Evolutionary conservation across 2,797 vertebrate species (phyloP), one percentile per base, ranked within the genome.

Genomic region (Sebastes minor): DNA sequence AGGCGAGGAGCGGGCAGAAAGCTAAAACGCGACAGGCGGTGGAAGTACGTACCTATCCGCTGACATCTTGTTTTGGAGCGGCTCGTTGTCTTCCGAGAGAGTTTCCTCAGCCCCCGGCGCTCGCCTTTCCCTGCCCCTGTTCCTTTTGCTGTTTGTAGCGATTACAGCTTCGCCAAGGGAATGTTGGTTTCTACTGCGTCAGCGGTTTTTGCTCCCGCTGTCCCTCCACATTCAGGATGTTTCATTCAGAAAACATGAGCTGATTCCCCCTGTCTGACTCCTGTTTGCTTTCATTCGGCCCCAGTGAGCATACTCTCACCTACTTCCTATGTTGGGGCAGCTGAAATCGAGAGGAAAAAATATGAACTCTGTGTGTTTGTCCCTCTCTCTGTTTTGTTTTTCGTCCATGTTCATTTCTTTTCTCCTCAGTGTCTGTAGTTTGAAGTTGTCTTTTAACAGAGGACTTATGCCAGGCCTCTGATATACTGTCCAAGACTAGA

Each of bases 161-260:
- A 90, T 94, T 92, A 84, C 90, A 83, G 83, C 76, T 89, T 90
- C 56, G 69, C 80, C 87, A 79, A 84, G 90, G 89, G 92, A 94
- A 85, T 32, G 60, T 75, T 60, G 65, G 71, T 85, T 92, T 91
- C 74, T 93, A 86, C 88, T 30, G 80, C 86, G 88, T 96, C 94
- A 95, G 94, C 94, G 18, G 84, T 94, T 28, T 91, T 90, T 78
- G 53, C 71, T 88, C 76, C 81, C 53, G 53, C 76, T 74, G 82
- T 87, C 81, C 71, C 75, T 80, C 86, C 68, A 88, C 87, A 85
- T 90, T 90, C 93, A 94, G 94, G 94, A 95, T 94, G 92, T 94
- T 95, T 95, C 93, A 96, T 96, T 96, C 92, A 96, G 92, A 96
- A 96, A 96, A 95, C 84, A 94, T 60, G 74, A 89, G 87, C 86